Evolutionary conservation across 2,797 vertebrate species (phyloP).

Genomic region (Octomys mimax): DNA sequence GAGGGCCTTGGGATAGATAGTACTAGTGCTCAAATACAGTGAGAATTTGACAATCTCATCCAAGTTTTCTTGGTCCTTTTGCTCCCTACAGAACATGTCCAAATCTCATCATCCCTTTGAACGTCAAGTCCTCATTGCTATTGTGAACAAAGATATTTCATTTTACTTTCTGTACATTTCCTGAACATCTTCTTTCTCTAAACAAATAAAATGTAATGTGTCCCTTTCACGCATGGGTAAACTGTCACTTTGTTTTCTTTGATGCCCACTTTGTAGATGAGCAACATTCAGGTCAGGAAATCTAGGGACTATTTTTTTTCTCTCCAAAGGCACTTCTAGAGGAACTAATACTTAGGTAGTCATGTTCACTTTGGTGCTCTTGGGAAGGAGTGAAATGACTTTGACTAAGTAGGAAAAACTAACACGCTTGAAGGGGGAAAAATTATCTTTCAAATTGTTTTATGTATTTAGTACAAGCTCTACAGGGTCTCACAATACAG

Average conservation of each 20-base stretch:
- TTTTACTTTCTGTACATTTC: background rate
- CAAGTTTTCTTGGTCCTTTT: conserved; percentile 27
- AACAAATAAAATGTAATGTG: background rate
- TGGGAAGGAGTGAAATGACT: too few relatives aligned
- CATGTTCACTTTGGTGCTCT: background rate
- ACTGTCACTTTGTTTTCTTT: background rate
- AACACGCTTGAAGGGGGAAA: background rate
- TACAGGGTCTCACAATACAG: too few relatives aligned
- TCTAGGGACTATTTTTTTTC: background rate
- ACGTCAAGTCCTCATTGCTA: conserved; percentile 6
- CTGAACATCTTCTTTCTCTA: background rate
- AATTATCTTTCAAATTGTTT: too few relatives aligned
- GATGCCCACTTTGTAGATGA: background rate
- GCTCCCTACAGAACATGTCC: conserved; percentile 65
- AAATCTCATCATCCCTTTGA: background rate
- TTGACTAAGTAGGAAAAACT: too few relatives aligned
- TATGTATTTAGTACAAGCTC: too few relatives aligned
- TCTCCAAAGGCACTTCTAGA: background rate
- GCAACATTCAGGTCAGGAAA: background rate
- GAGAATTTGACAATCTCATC: background rate
- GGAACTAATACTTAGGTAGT: background rate
- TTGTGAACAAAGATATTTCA: background rate
- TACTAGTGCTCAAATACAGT: background rate
- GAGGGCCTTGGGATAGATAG: background rate
- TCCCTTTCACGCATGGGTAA: background rate